phyloP scores from a whole-genome alignment of 2,113 vertebrate species.

The Budorcas taxicolor region DNA sequence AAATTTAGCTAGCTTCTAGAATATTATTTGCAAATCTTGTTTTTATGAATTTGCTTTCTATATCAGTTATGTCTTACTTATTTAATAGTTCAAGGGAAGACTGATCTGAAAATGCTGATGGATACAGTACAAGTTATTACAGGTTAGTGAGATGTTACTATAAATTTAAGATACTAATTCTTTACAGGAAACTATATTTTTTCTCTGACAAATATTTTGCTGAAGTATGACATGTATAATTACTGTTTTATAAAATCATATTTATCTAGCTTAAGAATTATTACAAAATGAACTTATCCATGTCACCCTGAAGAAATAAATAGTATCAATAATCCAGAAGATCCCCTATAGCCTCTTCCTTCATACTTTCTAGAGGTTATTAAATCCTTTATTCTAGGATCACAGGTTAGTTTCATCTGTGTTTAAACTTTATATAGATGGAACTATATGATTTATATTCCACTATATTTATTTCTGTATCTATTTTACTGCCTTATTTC shows the following conservation, averaged over 20 bases:
- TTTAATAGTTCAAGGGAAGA: background rate
- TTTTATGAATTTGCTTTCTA: background rate
- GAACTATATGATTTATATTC: background rate
- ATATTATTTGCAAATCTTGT: background rate
- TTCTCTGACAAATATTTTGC: background rate
- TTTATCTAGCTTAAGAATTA: background rate
- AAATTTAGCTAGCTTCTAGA: background rate
- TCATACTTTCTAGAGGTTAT: background rate
- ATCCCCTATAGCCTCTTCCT: background rate
- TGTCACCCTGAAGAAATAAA: background rate
- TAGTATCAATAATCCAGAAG: background rate
- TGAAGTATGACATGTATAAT: background rate
- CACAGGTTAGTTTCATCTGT: background rate
- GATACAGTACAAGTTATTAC: background rate
- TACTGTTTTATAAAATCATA: background rate
- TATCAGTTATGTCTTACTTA: background rate
- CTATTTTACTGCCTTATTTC: background rate
- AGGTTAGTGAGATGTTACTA: background rate
- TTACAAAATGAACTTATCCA: background rate
- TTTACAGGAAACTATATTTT: background rate
- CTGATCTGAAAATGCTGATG: background rate
- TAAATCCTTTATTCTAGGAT: background rate
- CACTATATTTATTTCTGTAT: background rate
- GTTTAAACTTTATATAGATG: background rate
- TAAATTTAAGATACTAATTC: background rate